Conservation (phyloP, 2,113 vertebrate species). For the Pseudorasbora parva region DNA sequence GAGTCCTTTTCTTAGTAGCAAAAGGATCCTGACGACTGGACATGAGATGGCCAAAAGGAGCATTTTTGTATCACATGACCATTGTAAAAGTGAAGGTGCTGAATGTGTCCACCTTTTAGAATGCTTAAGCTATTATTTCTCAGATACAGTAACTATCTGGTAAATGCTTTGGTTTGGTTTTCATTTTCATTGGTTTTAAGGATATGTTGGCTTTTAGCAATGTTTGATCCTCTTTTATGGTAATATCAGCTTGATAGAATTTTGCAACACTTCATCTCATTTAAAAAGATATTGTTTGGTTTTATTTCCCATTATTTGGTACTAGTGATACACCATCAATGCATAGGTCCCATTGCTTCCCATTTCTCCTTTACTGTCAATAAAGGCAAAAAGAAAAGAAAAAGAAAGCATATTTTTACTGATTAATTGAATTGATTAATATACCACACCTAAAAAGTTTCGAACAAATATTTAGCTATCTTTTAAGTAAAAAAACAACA, state of each 20-base stretch:
- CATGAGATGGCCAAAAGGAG: slow-evolving; percentile 70
- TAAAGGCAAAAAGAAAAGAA: too few relatives aligned
- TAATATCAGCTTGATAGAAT: neutral
- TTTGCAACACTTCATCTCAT: neutral
- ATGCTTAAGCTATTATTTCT: neutral
- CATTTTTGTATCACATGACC: slow-evolving; percentile 25
- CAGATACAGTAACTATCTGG: too few relatives aligned
- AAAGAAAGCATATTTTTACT: neutral
- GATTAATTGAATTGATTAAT: neutral
- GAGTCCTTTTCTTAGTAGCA: slow-evolving; percentile 64
- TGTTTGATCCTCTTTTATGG: neutral
- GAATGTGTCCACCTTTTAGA: neutral
- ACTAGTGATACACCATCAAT: neutral
- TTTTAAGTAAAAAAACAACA: neutral
- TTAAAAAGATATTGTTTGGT: too few relatives aligned
- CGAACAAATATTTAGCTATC: neutral
- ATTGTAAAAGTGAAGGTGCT: neutral
- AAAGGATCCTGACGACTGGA: slow-evolving; percentile 75
- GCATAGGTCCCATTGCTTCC: too few relatives aligned
- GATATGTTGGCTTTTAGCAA: neutral
- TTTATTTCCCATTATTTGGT: too few relatives aligned
- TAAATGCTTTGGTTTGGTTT: too few relatives aligned
- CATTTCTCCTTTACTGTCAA: too few relatives aligned
- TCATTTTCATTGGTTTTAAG: too few relatives aligned
- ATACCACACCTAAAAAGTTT: neutral